Percentiles rank a stretch among this genome's conserved stretches.
Conservation (phyloP, 2,888 invertebrate species). For the Malacosoma neustria region DNA sequence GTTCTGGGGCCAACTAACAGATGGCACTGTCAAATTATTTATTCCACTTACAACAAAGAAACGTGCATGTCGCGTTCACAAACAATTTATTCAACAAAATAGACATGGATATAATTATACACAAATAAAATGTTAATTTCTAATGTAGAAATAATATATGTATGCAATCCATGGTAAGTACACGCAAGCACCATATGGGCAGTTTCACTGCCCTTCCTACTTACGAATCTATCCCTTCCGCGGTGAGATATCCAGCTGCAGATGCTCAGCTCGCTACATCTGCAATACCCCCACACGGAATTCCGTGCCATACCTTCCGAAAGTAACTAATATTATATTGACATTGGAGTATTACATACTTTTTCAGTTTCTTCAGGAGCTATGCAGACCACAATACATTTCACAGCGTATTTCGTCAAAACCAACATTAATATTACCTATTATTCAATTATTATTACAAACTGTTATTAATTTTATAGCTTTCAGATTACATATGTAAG, state of each 20-base stretch:
- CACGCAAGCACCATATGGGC: conserved; percentile 64
- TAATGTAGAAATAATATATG: conserved; percentile 49
- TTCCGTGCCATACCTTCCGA: conserved; percentile 23
- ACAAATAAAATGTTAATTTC: conserved; percentile 47
- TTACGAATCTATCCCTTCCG: conserved; percentile 31
- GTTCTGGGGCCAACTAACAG: conserved; percentile 14
- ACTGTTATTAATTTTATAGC: too few relatives aligned
- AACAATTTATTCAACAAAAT: conserved; percentile 11
- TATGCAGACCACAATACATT: too few relatives aligned
- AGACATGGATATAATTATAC: conserved; percentile 30
- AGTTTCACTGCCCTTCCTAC: conserved; percentile 55
- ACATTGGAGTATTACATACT: neutral
- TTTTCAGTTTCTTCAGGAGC: conserved; percentile 10
- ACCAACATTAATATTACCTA: too few relatives aligned
- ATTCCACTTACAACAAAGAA: too few relatives aligned
- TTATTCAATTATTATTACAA: too few relatives aligned
- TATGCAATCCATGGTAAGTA: conserved; percentile 67
- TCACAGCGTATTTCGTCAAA: too few relatives aligned
- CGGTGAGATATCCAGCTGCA: conserved; percentile 24
- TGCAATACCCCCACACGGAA: conserved; percentile 16
- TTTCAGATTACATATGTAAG: too few relatives aligned
- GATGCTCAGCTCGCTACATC: conserved; percentile 27
- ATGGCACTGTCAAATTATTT: conserved; percentile 17
- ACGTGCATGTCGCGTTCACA: conserved; percentile 42
- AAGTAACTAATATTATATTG: conserved; percentile 14